Conservation (phyloP, 2,113 vertebrate genomes). For the Plestiodon gilberti region DNA sequence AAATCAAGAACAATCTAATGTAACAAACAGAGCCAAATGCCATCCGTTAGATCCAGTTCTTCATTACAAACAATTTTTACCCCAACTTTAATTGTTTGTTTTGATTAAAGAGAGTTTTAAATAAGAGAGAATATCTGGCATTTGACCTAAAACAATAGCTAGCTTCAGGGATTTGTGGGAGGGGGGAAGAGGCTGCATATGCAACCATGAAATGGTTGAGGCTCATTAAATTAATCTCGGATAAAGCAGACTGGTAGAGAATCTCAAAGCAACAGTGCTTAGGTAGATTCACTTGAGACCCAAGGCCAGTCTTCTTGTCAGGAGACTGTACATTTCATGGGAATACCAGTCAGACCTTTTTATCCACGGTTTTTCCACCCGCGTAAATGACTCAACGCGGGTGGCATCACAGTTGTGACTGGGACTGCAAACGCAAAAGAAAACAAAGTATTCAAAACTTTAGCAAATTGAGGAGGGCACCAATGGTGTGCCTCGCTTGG, state of each 20-base stretch:
- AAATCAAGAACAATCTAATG: neutral
- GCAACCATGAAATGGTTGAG: neutral
- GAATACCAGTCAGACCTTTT: neutral
- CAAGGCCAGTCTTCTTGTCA: neutral
- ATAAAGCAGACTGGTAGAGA: neutral
- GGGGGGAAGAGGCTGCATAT: neutral
- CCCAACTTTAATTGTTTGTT: neutral
- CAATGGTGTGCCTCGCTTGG: too few relatives aligned
- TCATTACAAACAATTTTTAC: neutral
- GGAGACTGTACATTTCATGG: neutral
- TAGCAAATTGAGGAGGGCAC: too few relatives aligned
- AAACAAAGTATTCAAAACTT: too few relatives aligned
- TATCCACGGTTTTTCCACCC: too few relatives aligned
- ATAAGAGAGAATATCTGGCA: neutral
- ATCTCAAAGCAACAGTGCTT: neutral
- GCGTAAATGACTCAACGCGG: too few relatives aligned
- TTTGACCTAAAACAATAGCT: neutral
- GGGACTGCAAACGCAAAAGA: too few relatives aligned
- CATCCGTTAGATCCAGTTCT: neutral
- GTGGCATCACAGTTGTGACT: too few relatives aligned
- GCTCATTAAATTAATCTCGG: neutral
- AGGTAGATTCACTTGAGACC: neutral
- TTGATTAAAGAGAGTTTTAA: neutral
- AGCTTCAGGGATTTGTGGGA: neutral
- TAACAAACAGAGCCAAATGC: fast-evolving